Evolutionary conservation across 2,113 vertebrate genomes (phyloP).

Genomic region (Heterotilapia buettikoferi): DNA sequence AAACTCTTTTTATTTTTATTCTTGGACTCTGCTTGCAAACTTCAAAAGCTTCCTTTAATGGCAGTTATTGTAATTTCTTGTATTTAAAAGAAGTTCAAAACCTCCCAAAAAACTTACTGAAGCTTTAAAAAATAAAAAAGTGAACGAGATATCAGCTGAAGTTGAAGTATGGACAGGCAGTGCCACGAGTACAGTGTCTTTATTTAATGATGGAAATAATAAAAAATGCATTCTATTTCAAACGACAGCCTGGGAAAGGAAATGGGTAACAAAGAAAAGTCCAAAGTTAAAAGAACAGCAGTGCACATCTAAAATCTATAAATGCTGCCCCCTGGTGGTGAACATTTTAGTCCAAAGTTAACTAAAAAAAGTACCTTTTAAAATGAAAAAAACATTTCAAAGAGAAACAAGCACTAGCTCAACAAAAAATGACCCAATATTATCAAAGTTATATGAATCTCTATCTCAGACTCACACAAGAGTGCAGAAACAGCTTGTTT

Average conservation of each 20-base stretch:
- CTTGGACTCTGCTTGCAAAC: not conserved
- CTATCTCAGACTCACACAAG: not conserved
- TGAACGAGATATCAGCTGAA: not conserved
- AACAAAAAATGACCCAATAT: not conserved
- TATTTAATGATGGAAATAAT: not conserved
- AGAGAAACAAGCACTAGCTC: not conserved
- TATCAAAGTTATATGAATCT: not conserved
- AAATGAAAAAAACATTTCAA: not conserved
- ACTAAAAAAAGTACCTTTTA: not conserved
- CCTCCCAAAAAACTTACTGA: not conserved
- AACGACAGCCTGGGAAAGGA: not conserved
- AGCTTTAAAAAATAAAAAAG: not conserved
- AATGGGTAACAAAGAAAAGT: fast-evolving
- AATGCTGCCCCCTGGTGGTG: not conserved
- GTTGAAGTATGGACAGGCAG: not conserved
- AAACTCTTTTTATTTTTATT: not conserved
- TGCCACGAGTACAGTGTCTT: fast-evolving
- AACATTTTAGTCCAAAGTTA: fast-evolving
- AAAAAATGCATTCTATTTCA: not conserved
- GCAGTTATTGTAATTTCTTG: not conserved
- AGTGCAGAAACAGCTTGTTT: not conserved
- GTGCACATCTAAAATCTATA: not conserved
- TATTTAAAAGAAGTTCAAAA: not conserved
- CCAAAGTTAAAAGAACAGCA: not conserved
- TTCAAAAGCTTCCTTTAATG: fast-evolving